These are phyloP conservation scores for Hemicrepidius hirtus DNA, from an alignment of 2,888 invertebrate species.

Conservation along the genomic window DNA sequence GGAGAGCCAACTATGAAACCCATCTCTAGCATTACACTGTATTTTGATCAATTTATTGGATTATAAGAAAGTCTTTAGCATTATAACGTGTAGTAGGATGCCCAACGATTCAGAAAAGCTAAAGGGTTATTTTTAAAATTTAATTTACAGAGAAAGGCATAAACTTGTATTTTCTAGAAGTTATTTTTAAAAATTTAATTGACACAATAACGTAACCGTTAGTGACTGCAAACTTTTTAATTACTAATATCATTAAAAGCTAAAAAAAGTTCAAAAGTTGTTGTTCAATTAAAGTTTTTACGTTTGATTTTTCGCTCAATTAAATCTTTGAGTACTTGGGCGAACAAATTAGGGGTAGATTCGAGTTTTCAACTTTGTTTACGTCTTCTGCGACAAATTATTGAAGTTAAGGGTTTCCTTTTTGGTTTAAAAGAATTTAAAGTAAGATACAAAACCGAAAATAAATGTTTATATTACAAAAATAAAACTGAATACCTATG, in stretches of 20 bases:
- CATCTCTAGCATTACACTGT: not conserved
- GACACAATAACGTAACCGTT: too few relatives aligned
- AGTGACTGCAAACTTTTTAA: slow-evolving; percentile 15
- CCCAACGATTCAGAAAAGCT: too few relatives aligned
- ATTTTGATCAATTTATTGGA: too few relatives aligned
- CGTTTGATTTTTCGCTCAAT: slow-evolving; percentile 17
- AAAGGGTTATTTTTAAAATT: too few relatives aligned
- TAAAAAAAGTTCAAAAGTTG: slow-evolving; percentile 1
- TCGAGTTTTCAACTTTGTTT: not conserved
- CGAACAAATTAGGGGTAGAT: slow-evolving; percentile 5
- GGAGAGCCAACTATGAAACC: slow-evolving; percentile 7
- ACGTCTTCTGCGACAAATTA: not conserved
- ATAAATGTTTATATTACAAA: too few relatives aligned
- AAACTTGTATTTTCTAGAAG: too few relatives aligned
- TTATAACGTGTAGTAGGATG: too few relatives aligned
- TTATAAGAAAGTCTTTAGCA: too few relatives aligned
- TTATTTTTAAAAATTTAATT: too few relatives aligned
- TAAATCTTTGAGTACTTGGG: not conserved
- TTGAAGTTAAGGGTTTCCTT: not conserved
- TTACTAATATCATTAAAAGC: slow-evolving; percentile 27
- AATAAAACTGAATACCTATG: too few relatives aligned
- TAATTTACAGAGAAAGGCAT: too few relatives aligned
- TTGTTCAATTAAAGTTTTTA: slow-evolving; percentile 9
- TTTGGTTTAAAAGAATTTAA: not conserved
- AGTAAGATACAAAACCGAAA: too few relatives aligned